Evolutionary conservation across 2,888 invertebrate genomes (phyloP).

Genomic region (Cheilosia soror): DNA sequence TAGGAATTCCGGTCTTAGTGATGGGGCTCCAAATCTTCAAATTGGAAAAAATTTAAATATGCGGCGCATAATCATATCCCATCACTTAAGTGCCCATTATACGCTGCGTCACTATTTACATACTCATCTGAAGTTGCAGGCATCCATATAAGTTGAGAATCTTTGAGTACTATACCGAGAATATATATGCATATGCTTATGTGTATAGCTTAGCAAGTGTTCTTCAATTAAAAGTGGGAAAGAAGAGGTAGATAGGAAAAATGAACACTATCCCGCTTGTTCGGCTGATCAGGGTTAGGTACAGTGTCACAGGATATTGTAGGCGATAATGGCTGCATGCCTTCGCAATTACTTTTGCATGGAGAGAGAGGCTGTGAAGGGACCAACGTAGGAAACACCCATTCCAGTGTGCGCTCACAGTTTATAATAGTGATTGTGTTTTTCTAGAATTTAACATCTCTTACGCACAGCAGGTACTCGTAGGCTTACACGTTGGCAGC

Average conservation of each 20-base stretch:
- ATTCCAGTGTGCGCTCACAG: not conserved
- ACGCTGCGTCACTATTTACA: slow-evolving; percentile 12
- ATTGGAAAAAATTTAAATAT: slow-evolving; percentile 6
- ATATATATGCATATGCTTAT: not conserved
- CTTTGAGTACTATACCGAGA: not conserved
- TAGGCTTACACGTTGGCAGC: slow-evolving; percentile 26
- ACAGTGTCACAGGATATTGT: slow-evolving; percentile 44
- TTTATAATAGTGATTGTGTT: not conserved
- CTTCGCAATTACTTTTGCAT: slow-evolving; percentile 23
- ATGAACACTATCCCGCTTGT: slow-evolving; percentile 3
- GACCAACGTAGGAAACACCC: slow-evolving; percentile 16
- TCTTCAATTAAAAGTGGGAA: slow-evolving; percentile 16
- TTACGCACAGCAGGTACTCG: slow-evolving; percentile 28
- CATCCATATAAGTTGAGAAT: not conserved
- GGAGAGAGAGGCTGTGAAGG: slow-evolving; percentile 1
- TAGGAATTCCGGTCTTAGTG: not conserved
- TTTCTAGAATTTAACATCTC: slow-evolving; percentile 11
- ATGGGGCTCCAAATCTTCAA: not conserved
- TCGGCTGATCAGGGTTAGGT: slow-evolving; percentile 11
- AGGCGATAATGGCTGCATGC: slow-evolving; percentile 45
- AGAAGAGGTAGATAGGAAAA: slow-evolving; percentile 8
- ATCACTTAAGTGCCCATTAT: slow-evolving; percentile 16
- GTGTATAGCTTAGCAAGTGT: slow-evolving; percentile 10
- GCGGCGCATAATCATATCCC: not conserved
- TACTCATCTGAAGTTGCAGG: slow-evolving; percentile 8